Base-by-base conservation (phyloP, 2,888 invertebrate genomes). In the Troides helena region DNA sequence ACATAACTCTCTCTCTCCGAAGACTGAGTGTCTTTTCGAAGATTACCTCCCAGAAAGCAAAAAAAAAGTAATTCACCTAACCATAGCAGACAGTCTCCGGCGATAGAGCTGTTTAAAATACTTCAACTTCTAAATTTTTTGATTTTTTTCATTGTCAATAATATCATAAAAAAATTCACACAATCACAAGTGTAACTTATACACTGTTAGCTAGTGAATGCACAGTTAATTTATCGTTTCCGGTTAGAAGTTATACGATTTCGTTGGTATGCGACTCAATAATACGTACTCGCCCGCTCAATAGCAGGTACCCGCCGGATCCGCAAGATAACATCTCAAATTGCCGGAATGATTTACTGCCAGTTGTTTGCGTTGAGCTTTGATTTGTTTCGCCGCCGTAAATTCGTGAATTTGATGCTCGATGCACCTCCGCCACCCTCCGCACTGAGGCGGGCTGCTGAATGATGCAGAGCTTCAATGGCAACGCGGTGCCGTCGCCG, bases 261-360 rank as follows among this genome's bases (percentile, higher is more conserved):
- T 18, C 21, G 36, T 65, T 68, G 36, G 60, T 50, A 56, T 61
- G 67, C 63, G 64, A 67, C 67, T 57, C 60, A 70, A 67, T 70
- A 67, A 57, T 70, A 67, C 56, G 67, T 46, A 64, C 53, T 60
- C 61, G 56, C 64, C 60, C 5, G 65, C 50, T 65, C 67, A 62
- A 67, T 68, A 69, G 65, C 69, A 76, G 77, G 81, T 85, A 85
- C 83, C 85, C 82, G 72, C 76, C 76, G 81, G 80, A 84, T 85
- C 75, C 75, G 80, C 81, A 75, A 85, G 88, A 88, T 87, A 84
- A 83, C 83, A 88, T 88, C 87, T 87, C 83, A 86, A 88, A 88
- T 87, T 88, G 87, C 84, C 77, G 73, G 76, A 73, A 79, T 86
- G 88, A 88, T 88, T 88, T 89, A 88, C 86, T 76, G 82, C 76